phyloP scores from a whole-genome alignment of 2,113 vertebrate species.

The Crotalus tigris region DNA sequence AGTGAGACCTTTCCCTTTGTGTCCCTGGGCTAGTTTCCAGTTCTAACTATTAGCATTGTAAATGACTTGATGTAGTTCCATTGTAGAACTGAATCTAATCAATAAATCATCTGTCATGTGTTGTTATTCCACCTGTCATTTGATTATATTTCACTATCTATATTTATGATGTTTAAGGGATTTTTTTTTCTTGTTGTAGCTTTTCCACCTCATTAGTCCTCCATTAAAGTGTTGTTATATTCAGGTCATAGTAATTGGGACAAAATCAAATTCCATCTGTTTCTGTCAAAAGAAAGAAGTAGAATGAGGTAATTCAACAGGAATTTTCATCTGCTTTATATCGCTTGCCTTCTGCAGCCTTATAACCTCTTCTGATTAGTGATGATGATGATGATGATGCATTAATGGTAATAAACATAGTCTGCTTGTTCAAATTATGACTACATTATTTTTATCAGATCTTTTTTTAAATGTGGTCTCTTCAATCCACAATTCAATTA shows the following conservation, averaged over 20 bases:
- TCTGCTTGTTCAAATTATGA: conserved; percentile 17
- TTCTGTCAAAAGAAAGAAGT: conserved; percentile 40
- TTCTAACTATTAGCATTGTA: conserved; percentile 43
- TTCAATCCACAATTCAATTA: conserved; percentile 40
- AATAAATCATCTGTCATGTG: conserved; percentile 63
- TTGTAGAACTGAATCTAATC: conserved; percentile 57
- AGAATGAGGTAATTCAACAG: conserved; percentile 27
- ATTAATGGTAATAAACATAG: background rate
- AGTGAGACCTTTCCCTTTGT: conserved; percentile 35
- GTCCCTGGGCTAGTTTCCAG: conserved; percentile 48
- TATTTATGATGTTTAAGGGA: conserved; percentile 37
- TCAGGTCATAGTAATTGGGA: conserved; percentile 50
- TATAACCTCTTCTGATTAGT: conserved; percentile 15
- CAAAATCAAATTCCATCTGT: conserved; percentile 48
- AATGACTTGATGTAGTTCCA: conserved; percentile 46
- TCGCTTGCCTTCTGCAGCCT: conserved; percentile 7
- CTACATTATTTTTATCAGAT: conserved; percentile 21
- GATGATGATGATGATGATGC: background rate
- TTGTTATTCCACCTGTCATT: conserved; percentile 55
- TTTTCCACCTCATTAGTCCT: conserved; percentile 60
- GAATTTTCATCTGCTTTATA: conserved; percentile 40
- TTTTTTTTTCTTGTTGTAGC: conserved; percentile 33
- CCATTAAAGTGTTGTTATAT: conserved; percentile 57
- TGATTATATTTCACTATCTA: conserved; percentile 41
- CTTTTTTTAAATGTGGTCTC: conserved; percentile 38